A percentile compares a stretch with the other conserved stretches of the same genome.
phyloP scores from a whole-genome alignment of 2,113 vertebrate genomes.

The Corydoras sp. region DNA sequence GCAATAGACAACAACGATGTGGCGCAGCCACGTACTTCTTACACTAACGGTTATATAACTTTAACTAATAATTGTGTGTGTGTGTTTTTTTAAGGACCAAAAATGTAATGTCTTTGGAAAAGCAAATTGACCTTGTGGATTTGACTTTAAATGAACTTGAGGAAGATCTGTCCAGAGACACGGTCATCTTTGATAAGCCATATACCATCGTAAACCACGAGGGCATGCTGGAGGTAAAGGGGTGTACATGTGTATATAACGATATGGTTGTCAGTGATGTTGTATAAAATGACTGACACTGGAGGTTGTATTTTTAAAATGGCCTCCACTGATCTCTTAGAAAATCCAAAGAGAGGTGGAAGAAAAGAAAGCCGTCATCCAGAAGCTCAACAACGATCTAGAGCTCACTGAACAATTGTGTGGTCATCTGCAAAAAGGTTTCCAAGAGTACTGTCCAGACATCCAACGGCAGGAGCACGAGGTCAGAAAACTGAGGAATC shows the following conservation, averaged over 20 bases:
- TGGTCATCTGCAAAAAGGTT: conserved; percentile 74
- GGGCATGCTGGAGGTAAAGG: conserved; percentile 73
- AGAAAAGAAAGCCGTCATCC: conserved; percentile 70
- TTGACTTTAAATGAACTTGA: conserved; percentile 71
- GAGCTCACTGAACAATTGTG: conserved; percentile 75
- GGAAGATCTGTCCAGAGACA: conserved; percentile 69
- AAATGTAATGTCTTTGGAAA: conserved; percentile 76
- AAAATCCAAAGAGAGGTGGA: conserved; percentile 59
- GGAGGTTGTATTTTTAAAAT: neutral
- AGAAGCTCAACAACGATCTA: conserved; percentile 74
- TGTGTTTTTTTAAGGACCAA: conserved; percentile 63
- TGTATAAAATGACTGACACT: neutral
- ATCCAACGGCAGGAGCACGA: conserved; percentile 73
- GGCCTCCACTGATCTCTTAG: conserved; percentile 52
- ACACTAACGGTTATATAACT: too few relatives aligned
- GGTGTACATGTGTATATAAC: too few relatives aligned
- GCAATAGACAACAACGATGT: neutral
- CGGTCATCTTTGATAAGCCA: conserved; percentile 62
- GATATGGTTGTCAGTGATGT: too few relatives aligned
- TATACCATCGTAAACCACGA: conserved; percentile 65
- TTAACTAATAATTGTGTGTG: neutral
- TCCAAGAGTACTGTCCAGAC: conserved; percentile 85
- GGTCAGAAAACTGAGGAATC: conserved; percentile 80
- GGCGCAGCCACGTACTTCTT: too few relatives aligned
- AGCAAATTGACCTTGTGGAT: conserved; percentile 72